Evolutionary conservation across 2,113 vertebrate species (phyloP).

Genomic region (Pituophis catenifer): DNA sequence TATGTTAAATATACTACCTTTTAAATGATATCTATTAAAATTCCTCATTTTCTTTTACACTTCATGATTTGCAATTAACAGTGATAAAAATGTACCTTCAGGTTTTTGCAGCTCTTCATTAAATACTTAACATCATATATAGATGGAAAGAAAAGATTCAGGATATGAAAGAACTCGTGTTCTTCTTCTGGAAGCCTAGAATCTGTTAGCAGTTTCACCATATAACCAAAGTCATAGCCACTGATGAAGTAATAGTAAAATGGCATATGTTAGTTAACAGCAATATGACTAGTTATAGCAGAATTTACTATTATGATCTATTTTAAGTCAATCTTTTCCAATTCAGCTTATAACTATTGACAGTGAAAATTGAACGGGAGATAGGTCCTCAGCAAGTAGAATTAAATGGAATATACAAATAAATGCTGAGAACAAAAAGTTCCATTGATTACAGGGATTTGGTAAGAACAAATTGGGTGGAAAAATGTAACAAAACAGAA

Average conservation of each 20-base stretch:
- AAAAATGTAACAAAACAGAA: neutral
- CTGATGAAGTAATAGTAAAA: conserved; percentile 64
- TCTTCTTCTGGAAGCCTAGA: conserved; percentile 93
- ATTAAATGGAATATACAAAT: neutral
- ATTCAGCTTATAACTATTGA: neutral
- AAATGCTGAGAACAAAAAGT: neutral
- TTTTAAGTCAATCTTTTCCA: neutral
- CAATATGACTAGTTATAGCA: neutral
- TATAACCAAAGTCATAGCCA: conserved; percentile 97
- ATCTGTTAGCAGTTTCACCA: conserved; percentile 96
- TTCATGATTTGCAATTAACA: neutral
- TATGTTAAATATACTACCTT: neutral
- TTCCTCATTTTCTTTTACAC: neutral
- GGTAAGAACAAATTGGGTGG: neutral
- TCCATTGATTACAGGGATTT: neutral
- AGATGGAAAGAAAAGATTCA: conserved; percentile 96
- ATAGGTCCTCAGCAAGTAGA: neutral
- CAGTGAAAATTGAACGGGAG: neutral
- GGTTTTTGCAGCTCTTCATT: conserved; percentile 99
- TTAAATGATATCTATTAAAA: neutral
- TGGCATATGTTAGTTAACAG: neutral
- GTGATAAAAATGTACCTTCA: conserved; percentile 81
- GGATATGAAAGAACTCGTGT: conserved; percentile 96
- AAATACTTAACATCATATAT: conserved; percentile 98
- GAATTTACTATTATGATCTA: neutral